Conservation (phyloP, 2,797 vertebrate genomes). For the Alosa sapidissima region DNA sequence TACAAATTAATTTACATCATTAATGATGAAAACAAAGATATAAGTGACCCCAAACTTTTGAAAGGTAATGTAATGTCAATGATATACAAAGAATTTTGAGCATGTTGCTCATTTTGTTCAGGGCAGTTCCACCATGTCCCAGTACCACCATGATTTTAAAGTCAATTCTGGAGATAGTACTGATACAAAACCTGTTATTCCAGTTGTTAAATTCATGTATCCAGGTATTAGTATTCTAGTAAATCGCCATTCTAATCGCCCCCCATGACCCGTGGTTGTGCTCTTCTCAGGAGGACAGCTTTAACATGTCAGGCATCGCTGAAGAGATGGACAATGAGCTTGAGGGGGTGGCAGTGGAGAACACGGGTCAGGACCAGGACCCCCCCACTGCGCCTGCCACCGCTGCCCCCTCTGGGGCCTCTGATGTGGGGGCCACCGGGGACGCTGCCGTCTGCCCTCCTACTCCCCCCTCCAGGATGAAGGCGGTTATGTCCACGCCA, state of each 20-base stretch:
- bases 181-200: neutral
- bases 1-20: too few species aligned
- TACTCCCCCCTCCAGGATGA: conserved; percentile 48
- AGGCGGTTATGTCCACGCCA: conserved; percentile 54
- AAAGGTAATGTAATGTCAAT: neutral
- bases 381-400: neutral
- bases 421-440: conserved; percentile 39
- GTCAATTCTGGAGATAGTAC: neutral
- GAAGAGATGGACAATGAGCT: conserved; percentile 42
- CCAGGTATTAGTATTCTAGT: neutral
- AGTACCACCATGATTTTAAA: neutral
- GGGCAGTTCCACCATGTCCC: neutral
- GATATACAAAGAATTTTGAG: neutral
- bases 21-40: too few species aligned
- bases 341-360: conserved; percentile 37
- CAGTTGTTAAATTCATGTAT: too few species aligned
- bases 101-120: neutral
- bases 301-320: conserved; percentile 16
- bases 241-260: neutral
- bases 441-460: conserved; percentile 35
- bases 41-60: too few species aligned
- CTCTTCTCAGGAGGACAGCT: conserved; percentile 51
- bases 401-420: neutral
- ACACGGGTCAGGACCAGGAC: conserved; percentile 39
- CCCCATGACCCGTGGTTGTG: neutral